These are phyloP conservation scores for Agrotis segetum DNA, from an alignment of 2,888 invertebrate species.

Conservation along the genomic window DNA sequence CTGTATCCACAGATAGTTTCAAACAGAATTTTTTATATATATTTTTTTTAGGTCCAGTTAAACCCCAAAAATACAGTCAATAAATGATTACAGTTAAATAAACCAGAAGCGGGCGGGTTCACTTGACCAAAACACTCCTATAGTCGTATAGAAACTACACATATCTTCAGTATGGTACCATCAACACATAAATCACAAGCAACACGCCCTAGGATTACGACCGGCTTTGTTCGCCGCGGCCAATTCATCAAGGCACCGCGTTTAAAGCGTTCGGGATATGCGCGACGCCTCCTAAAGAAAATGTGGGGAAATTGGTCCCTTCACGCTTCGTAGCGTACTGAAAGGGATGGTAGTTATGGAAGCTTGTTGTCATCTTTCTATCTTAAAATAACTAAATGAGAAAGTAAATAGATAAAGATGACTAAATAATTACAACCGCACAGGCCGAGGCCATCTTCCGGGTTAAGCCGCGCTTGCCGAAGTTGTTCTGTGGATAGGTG, in stretches of 20 bases:
- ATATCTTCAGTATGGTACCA: neutral
- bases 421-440: too few relatives aligned
- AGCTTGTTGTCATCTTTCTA: conserved; percentile 4
- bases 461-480: too few relatives aligned
- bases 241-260: conserved; percentile 51
- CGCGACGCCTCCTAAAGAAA: conserved; percentile 43
- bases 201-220: conserved; percentile 20
- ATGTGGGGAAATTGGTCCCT: conserved; percentile 52
- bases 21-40: too few relatives aligned
- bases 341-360: conserved; percentile 24
- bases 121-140: neutral
- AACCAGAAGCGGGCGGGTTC: too few relatives aligned
- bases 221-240: conserved; percentile 22
- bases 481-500: too few relatives aligned
- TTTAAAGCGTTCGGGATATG: conserved; percentile 22
- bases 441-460: too few relatives aligned
- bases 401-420: too few relatives aligned
- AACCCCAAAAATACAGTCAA: too few relatives aligned
- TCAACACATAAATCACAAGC: conserved; percentile 29
- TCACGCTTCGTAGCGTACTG: conserved; percentile 33
- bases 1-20: too few relatives aligned
- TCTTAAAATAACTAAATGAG: neutral
- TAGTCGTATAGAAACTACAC: neutral
- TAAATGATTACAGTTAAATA: too few relatives aligned
- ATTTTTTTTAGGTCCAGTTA: too few relatives aligned